phyloP scores from a whole-genome alignment of 2,797 vertebrate genomes.

The Hypotaenidia okinawae region DNA sequence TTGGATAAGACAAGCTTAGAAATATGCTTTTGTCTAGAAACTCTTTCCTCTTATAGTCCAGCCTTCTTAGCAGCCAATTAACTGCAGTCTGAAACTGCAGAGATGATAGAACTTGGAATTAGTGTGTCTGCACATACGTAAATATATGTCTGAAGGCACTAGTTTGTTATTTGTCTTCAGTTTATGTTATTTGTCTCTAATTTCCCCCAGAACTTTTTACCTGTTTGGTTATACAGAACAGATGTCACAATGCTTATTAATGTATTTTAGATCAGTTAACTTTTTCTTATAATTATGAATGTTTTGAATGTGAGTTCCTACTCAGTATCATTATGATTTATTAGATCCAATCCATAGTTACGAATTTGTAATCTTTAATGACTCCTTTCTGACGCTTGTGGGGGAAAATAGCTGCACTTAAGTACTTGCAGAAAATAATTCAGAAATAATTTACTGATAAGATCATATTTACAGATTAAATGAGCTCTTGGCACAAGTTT shows the following conservation, averaged over 20 bases:
- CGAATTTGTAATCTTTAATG: neutral
- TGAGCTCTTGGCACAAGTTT: neutral
- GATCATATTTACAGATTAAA: neutral
- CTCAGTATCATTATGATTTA: neutral
- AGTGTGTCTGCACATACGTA: neutral
- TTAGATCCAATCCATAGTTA: slow-evolving; percentile 3
- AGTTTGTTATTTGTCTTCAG: neutral
- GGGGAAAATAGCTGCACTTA: neutral
- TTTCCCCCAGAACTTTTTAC: neutral
- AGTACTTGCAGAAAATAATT: neutral
- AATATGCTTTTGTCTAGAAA: neutral
- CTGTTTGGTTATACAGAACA: neutral
- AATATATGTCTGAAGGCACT: neutral
- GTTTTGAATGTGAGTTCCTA: neutral
- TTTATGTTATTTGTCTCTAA: neutral
- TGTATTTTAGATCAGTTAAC: neutral
- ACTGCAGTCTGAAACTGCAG: neutral
- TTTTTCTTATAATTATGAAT: neutral
- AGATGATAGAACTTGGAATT: neutral
- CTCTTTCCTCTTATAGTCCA: neutral
- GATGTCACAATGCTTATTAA: neutral
- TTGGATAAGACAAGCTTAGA: neutral
- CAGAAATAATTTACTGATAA: slow-evolving; percentile 13
- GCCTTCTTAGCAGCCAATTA: neutral
- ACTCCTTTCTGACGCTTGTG: neutral